phyloP scores from a whole-genome alignment of 2,797 vertebrate species.

The Hydrolagus colliei region DNA sequence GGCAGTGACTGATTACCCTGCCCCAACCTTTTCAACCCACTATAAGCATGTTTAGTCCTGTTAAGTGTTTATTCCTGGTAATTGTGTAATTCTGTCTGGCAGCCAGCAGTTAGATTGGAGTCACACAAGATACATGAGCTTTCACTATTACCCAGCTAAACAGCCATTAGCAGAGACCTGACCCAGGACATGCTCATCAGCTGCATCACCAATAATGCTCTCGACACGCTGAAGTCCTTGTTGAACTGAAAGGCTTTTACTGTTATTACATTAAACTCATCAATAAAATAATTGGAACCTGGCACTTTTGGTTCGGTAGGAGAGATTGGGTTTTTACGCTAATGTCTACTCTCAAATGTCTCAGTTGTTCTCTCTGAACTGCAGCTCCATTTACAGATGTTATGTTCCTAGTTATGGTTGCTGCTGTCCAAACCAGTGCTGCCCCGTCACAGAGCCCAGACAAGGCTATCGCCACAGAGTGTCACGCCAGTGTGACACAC shows the following conservation, averaged over 20 bases:
- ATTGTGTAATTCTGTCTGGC: neutral
- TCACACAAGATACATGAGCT: neutral
- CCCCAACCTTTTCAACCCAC: neutral
- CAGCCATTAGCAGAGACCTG: neutral
- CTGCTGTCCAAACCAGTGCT: too few species aligned
- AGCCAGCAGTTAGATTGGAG: neutral
- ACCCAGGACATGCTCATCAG: neutral
- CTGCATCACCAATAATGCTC: neutral
- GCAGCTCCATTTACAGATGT: too few species aligned
- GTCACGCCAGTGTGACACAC: too few species aligned
- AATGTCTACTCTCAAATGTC: too few species aligned
- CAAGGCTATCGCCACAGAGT: too few species aligned
- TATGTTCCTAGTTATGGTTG: too few species aligned
- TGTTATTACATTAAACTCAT: neutral
- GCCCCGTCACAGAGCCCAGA: too few species aligned
- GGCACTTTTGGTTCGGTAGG: neutral
- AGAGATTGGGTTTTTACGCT: neutral
- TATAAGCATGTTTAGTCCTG: neutral
- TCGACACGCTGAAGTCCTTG: too few species aligned
- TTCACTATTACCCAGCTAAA: neutral
- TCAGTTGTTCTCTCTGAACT: too few species aligned
- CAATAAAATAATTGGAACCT: neutral
- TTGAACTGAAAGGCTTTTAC: neutral
- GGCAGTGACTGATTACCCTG: neutral
- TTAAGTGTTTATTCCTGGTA: neutral